Percentiles rank a stretch among this genome's conserved stretches.
Evolutionary conservation across 2,888 invertebrate genomes (phyloP).

Genomic region (Drymonia ruficornis): DNA sequence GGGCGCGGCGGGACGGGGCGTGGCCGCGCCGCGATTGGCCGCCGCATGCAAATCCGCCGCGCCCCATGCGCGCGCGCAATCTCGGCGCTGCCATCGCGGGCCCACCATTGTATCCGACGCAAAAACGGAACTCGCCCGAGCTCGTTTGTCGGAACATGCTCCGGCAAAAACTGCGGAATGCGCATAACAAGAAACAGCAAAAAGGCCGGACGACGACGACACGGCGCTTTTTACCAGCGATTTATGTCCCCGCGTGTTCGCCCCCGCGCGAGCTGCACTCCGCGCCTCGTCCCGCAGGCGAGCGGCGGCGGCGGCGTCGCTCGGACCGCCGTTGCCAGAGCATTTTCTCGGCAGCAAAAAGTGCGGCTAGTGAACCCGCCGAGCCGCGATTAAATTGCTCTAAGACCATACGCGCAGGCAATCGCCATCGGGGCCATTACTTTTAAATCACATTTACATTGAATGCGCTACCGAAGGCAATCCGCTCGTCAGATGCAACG

Average conservation of each 20-base stretch:
- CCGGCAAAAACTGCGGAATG: constrained; percentile 72
- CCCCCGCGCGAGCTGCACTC: constrained; percentile 21
- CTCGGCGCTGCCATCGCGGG: constrained; percentile 46
- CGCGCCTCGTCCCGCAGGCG: constrained; percentile 30
- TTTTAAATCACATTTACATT: constrained; percentile 76
- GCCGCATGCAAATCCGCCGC: constrained; percentile 73
- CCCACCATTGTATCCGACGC: constrained; percentile 62
- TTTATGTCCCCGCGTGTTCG: constrained; percentile 59
- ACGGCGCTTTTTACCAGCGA: constrained; percentile 70
- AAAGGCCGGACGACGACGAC: constrained; percentile 55
- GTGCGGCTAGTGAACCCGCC: constrained; percentile 36
- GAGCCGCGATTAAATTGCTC: constrained; percentile 31
- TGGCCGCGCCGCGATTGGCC: constrained; percentile 59
- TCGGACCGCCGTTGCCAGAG: constrained; percentile 26
- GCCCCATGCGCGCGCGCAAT: constrained; percentile 69
- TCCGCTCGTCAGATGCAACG: constrained; percentile 52
- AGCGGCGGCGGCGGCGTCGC: constrained; percentile 23
- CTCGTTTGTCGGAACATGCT: constrained; percentile 68
- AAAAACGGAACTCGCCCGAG: constrained; percentile 58
- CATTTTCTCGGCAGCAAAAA: constrained; percentile 38
- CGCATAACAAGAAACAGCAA: constrained; percentile 77
- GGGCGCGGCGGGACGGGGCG: constrained; percentile 40
- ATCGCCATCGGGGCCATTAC: constrained; percentile 70
- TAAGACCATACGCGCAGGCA: constrained; percentile 40
- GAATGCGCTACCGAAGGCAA: constrained; percentile 63